These are phyloP conservation scores for Blastobasis adustella DNA, from an alignment of 2,888 invertebrate genomes.

Conservation along the genomic window DNA sequence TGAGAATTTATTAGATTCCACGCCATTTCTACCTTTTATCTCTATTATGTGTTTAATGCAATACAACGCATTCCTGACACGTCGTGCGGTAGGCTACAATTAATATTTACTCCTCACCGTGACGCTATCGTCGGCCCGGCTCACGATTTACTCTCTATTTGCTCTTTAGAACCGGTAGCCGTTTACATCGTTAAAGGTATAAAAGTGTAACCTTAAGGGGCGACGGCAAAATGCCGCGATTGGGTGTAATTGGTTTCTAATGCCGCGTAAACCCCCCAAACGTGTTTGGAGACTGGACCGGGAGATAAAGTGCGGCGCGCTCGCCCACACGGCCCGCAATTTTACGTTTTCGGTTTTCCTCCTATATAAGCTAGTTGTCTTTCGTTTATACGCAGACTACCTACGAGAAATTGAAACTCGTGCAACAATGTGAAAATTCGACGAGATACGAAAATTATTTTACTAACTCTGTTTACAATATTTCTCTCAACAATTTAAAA, in stretches of 20 bases:
- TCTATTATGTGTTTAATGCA: conserved; percentile 61
- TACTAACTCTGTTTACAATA: too few species aligned
- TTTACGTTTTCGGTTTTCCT: neutral
- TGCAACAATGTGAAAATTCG: too few species aligned
- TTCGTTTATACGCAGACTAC: neutral
- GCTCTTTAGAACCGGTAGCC: neutral
- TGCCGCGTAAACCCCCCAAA: conserved; percentile 73
- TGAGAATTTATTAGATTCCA: conserved; percentile 67
- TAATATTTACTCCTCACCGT: neutral
- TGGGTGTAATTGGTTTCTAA: conserved; percentile 74
- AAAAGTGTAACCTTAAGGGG: neutral
- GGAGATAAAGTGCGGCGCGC: conserved; percentile 64
- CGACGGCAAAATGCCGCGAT: conserved; percentile 33
- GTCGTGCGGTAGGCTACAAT: conserved; percentile 30
- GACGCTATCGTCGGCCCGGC: too few species aligned
- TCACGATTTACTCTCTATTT: neutral
- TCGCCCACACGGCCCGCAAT: conserved; percentile 33
- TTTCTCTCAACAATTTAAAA: too few species aligned
- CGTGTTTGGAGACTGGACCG: conserved; percentile 68
- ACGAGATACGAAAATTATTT: too few species aligned
- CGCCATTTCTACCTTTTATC: conserved; percentile 68
- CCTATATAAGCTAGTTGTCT: neutral
- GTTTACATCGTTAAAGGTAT: neutral
- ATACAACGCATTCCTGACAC: conserved; percentile 30
- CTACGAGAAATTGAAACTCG: too few species aligned